Percentiles rank a stretch among this genome's conserved stretches.
phyloP scores from a whole-genome alignment of 23 tunicate genomes.

The Oikopleura vanhoeffeni region DNA sequence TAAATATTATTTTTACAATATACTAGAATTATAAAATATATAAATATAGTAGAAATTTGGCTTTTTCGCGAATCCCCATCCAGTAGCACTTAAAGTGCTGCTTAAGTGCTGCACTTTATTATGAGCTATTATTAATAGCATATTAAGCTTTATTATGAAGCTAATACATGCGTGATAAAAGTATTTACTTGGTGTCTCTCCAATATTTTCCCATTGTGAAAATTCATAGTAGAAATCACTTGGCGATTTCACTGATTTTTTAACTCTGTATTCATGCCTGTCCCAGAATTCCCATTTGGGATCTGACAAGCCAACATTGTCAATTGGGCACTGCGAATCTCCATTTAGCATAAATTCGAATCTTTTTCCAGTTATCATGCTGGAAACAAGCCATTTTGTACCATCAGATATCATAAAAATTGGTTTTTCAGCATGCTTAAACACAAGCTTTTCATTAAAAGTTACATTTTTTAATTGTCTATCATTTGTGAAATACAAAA shows the following conservation, averaged over 20 bases:
- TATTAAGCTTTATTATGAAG: too few species aligned
- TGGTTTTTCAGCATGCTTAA: background rate
- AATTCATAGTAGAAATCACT: background rate
- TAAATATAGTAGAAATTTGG: too few species aligned
- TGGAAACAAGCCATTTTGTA: background rate
- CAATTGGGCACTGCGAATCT: background rate
- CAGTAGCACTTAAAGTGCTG: too few species aligned
- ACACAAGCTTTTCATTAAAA: background rate
- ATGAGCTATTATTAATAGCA: too few species aligned
- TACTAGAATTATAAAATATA: too few species aligned
- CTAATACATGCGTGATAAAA: too few species aligned
- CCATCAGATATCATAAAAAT: background rate
- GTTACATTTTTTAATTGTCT: background rate
- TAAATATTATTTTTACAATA: too few species aligned
- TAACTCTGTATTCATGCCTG: background rate
- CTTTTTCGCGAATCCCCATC: too few species aligned
- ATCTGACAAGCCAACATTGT: background rate
- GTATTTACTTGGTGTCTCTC: background rate
- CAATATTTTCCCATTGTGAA: background rate
- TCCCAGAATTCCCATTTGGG: background rate
- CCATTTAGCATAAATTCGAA: background rate
- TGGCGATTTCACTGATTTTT: background rate
- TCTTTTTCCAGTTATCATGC: background rate
- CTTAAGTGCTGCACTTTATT: too few species aligned
- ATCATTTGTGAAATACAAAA: background rate